Base-by-base conservation (phyloP, 53 echinoderm and acorn worm genomes). In the Mesocentrotus franciscanus region DNA sequence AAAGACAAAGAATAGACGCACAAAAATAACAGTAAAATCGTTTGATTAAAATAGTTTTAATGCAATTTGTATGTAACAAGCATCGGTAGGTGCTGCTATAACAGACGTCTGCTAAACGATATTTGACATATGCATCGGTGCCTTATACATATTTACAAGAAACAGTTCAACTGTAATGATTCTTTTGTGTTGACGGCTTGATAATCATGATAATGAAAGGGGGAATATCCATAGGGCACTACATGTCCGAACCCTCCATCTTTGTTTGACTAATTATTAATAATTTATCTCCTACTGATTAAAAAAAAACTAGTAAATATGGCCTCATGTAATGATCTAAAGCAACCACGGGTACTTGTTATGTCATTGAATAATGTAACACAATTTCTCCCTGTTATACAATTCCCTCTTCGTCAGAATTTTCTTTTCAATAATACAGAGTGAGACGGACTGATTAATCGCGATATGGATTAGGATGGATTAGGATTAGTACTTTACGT, bases 31-130 rank as follows among this genome's bases (percentile, higher is more conserved):
- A 18, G 36, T 13, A 81, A 36, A 36, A 81, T 58, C 66, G 30
- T 91, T 62, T 91, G 91, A 91, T 91, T 91, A 91, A 91, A 91
- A 91, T 91, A 91, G 39, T 91, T 91, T 91, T 91, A 91, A 91
- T 91, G 91, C 66, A 61, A 91, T 91, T 91, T 64, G 66, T 87
- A 87, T 87, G 58, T 87, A 87, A 87, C 87, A 87, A 87, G 87
- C 87, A 87, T 81, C 81, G 42, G 22, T 87, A 87, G 27, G 87
- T 87, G 87, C 56, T 85, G 58, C 57, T 87, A 87, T 58, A 87
- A 87, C n/a, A 87, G 57, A 87, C 27, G 87, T 87, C 87, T 87
- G 58, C 87, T 87, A 87, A 87, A 87, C n/a, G 58, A 27, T 57
- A 58, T 87, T 13, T 56, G 87, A 26, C 87, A 58, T 16, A 39